These are phyloP conservation scores for Melanogrammus aeglefinus DNA, from an alignment of 2,797 vertebrate genomes.

Conservation along the genomic window DNA sequence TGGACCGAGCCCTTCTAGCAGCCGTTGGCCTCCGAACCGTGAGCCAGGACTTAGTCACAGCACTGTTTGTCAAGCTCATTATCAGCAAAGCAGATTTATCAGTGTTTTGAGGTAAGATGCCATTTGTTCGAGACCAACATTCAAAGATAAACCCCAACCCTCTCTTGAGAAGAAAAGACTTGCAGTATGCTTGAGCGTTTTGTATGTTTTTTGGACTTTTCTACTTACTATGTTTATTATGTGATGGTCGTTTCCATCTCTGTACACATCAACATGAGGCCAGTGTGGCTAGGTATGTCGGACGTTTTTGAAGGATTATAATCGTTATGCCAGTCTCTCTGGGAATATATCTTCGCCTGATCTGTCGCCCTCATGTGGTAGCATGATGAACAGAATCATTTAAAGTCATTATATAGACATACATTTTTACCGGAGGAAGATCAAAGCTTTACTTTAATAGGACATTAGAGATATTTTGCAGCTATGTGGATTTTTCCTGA, in stretches of 20 bases:
- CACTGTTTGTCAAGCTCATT: constrained; percentile 84
- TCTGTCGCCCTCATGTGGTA: constrained; percentile 37
- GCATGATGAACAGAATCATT: neutral
- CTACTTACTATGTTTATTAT: neutral
- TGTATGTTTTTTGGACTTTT: constrained; percentile 8
- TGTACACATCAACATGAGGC: neutral
- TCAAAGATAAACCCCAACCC: neutral
- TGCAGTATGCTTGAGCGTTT: neutral
- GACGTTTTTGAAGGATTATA: neutral
- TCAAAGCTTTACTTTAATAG: neutral
- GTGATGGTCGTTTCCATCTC: neutral
- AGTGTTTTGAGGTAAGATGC: constrained; percentile 79
- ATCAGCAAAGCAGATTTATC: constrained; percentile 79
- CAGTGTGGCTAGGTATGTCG: neutral
- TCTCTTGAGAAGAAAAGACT: neutral
- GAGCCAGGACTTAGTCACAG: constrained; percentile 71
- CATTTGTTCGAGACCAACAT: constrained; percentile 62
- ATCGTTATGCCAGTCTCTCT: neutral
- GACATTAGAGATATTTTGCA: neutral
- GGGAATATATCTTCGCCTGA: neutral
- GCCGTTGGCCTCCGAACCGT: constrained; percentile 75
- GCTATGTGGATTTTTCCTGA: too few species aligned
- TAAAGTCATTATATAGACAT: neutral
- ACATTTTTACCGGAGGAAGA: neutral
- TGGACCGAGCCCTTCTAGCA: constrained; percentile 69